Conservation (phyloP, 2,797 vertebrate species). For the Chromis chromis region DNA sequence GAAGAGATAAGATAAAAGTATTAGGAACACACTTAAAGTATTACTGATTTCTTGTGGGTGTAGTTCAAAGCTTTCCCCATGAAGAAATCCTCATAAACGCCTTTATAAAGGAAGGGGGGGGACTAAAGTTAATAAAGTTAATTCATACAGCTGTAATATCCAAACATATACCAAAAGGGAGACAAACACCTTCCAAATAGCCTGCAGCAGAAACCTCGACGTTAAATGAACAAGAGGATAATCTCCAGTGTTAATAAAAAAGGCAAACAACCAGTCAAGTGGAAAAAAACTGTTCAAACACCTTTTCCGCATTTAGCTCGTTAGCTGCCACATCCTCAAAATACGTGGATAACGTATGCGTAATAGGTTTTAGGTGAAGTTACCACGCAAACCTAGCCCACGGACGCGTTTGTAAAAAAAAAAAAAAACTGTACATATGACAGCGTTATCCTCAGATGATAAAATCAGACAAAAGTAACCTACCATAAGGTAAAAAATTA, state of each 20-base stretch:
- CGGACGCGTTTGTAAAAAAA: accelerated
- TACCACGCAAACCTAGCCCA: neutral
- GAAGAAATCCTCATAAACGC: no score
- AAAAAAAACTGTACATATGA: no score
- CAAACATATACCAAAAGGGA: neutral
- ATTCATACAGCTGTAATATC: neutral
- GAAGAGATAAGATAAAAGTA: accelerated
- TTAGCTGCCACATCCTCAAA: conserved; percentile 52
- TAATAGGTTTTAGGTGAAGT: neutral
- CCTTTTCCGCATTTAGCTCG: conserved; percentile 44
- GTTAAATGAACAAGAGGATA: neutral
- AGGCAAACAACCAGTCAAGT: neutral
- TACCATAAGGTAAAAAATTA: conserved; percentile 37
- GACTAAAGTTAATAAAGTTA: neutral
- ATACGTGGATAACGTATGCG: conserved; percentile 13
- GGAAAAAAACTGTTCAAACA: neutral
- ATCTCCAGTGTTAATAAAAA: neutral
- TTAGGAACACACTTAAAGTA: no score
- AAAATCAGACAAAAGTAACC: conserved; percentile 21
- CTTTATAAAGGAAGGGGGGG: neutral
- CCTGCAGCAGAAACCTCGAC: neutral
- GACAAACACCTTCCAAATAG: neutral
- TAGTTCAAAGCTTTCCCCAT: neutral
- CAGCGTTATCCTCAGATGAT: neutral
- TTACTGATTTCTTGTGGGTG: neutral